Evolutionary conservation across 1,140 invertebrate genomes (phyloP).

Genomic region (Periplaneta americana): DNA sequence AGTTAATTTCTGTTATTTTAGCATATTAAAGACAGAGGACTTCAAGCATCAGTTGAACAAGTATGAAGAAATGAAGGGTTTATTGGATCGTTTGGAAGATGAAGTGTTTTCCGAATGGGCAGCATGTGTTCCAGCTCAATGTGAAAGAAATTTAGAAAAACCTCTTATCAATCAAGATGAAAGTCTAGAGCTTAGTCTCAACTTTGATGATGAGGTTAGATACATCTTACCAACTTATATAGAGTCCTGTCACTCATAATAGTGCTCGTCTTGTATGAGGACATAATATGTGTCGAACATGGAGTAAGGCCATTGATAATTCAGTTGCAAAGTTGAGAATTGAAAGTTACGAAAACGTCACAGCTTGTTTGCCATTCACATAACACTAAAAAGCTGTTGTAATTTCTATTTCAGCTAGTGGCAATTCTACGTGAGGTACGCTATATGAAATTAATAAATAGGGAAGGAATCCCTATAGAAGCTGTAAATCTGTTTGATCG

Average conservation of each 20-base stretch:
- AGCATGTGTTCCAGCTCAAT: slow-evolving; percentile 31
- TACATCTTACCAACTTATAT: no score
- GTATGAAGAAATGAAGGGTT: slow-evolving; percentile 34
- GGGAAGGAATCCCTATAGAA: slow-evolving; percentile 46
- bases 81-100: slow-evolving; percentile 31
- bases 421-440: slow-evolving; percentile 50
- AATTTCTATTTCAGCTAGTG: slow-evolving; percentile 23
- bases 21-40: no score
- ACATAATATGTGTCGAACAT: no score
- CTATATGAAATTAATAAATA: slow-evolving; percentile 54
- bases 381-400: no score
- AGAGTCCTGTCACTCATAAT: no score
- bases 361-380: no score
- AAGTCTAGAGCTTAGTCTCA: slow-evolving; percentile 38
- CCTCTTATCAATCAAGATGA: slow-evolving; percentile 30
- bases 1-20: no score
- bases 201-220: slow-evolving; percentile 1
- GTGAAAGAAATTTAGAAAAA: slow-evolving; percentile 34
- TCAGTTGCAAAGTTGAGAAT: no score
- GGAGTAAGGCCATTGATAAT: no score
- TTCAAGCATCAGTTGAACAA: slow-evolving; percentile 32
- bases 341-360: no score
- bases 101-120: slow-evolving; percentile 36
- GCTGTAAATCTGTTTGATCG: slow-evolving; percentile 47
- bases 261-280: no score